These are phyloP conservation scores for Epinotia ramella DNA, from an alignment of 2,888 invertebrate species.

Conservation along the genomic window DNA sequence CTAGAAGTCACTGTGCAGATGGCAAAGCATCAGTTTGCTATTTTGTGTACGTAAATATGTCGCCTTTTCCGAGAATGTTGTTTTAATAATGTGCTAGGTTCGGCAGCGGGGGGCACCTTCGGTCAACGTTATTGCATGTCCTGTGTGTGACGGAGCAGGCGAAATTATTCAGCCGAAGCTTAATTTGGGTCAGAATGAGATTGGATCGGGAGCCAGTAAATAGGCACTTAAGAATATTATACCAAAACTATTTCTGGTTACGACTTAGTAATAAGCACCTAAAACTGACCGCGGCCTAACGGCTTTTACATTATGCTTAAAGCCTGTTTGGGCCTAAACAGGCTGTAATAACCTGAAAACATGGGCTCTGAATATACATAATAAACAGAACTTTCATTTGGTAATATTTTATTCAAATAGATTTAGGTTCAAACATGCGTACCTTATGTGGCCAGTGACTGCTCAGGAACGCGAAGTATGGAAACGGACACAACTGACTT, in stretches of 20 bases:
- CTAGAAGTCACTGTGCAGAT: neutral
- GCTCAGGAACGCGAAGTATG: no score
- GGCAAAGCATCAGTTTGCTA: slow-evolving; percentile 8
- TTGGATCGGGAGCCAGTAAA: slow-evolving; percentile 44
- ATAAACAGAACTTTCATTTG: no score
- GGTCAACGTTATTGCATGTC: slow-evolving; percentile 42
- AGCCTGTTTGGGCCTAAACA: slow-evolving; percentile 16
- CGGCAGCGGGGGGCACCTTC: slow-evolving; percentile 25
- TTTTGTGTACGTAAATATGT: slow-evolving; percentile 12
- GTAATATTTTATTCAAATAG: no score
- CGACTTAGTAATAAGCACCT: slow-evolving; percentile 22
- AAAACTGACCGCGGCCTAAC: neutral
- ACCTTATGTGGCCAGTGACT: no score
- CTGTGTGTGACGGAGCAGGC: slow-evolving; percentile 37
- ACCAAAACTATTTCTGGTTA: slow-evolving; percentile 40
- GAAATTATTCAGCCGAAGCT: slow-evolving; percentile 44
- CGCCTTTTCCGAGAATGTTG: slow-evolving; percentile 30
- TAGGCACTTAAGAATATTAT: slow-evolving; percentile 43
- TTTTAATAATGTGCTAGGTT: slow-evolving; percentile 21
- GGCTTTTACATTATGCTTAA: slow-evolving; percentile 20
- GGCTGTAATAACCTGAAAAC: neutral
- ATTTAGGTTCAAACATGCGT: no score
- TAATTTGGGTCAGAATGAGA: slow-evolving; percentile 43
- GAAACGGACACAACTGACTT: no score
- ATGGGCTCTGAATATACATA: neutral